Percentiles rank a stretch among this genome's conserved stretches.
These are phyloP conservation scores for Zalophus californianus DNA, from an alignment of 2,797 vertebrate genomes.

Conservation along the genomic window DNA sequence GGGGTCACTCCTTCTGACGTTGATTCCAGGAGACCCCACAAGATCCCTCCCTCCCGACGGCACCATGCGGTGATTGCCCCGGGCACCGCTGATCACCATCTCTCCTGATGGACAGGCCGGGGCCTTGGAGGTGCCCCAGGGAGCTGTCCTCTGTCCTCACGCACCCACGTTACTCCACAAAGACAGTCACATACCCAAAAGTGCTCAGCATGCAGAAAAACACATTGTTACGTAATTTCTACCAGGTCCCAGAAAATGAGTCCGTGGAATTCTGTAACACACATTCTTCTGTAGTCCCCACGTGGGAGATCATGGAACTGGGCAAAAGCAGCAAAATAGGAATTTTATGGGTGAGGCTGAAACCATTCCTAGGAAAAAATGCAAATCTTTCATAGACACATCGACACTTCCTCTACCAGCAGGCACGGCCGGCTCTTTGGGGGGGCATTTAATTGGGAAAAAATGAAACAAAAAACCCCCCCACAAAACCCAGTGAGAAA, in stretches of 20 bases:
- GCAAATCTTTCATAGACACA: background rate
- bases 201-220: background rate
- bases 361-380: constrained; percentile 68
- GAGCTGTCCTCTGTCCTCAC: background rate
- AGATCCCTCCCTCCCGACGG: background rate
- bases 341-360: constrained; percentile 56
- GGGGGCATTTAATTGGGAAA: background rate
- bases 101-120: background rate
- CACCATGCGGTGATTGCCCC: background rate
- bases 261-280: background rate
- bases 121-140: background rate
- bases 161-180: background rate
- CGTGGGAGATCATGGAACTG: background rate
- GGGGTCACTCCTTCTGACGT: background rate
- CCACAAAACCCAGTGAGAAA: background rate
- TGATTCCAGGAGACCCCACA: background rate
- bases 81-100: background rate
- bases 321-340: constrained; percentile 24
- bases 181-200: background rate
- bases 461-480: too few relatives aligned
- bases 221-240: background rate
- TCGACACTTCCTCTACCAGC: background rate
- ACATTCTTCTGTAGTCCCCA: constrained; percentile 27
- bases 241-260: constrained; percentile 15
- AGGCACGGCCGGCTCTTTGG: background rate